These are phyloP conservation scores for Physocephala rufipes DNA, from an alignment of 2,888 invertebrate genomes.

Conservation along the genomic window DNA sequence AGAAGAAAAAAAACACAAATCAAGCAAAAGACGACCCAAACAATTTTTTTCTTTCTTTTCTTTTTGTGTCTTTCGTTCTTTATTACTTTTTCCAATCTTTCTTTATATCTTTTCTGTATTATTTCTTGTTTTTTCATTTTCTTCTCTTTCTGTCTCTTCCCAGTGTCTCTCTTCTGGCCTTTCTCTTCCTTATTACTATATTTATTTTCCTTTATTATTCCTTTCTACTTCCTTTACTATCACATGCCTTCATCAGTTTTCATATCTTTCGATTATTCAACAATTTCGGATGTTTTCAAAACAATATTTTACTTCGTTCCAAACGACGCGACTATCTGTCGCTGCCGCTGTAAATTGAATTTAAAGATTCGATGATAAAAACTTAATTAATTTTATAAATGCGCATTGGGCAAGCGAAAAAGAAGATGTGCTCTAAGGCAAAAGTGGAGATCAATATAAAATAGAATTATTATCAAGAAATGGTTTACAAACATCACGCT, in stretches of 20 bases:
- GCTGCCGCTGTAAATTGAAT: not conserved
- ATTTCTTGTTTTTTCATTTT: not conserved
- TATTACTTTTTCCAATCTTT: not conserved
- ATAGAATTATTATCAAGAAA: conserved; percentile 3
- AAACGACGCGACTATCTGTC: not conserved
- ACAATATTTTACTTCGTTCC: not conserved
- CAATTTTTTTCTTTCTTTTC: not conserved
- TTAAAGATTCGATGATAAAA: conserved; percentile 23
- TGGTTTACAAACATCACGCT: too few species aligned
- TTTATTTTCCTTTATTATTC: too few species aligned
- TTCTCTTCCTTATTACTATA: too few species aligned
- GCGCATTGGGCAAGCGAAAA: not conserved
- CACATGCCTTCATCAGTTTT: too few species aligned
- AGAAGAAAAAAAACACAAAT: not conserved
- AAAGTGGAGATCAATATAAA: conserved; percentile 1
- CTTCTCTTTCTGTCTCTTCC: not conserved
- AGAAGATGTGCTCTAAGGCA: not conserved
- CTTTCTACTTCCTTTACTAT: too few species aligned
- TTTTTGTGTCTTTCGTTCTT: not conserved
- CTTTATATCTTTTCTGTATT: too few species aligned
- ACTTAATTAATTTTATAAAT: conserved; percentile 38
- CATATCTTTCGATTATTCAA: not conserved
- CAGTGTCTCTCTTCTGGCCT: too few species aligned
- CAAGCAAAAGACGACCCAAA: not conserved
- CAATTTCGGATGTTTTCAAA: conserved; percentile 29